phyloP scores from a whole-genome alignment of 2,797 vertebrate genomes.

The Phoebastria nigripes region DNA sequence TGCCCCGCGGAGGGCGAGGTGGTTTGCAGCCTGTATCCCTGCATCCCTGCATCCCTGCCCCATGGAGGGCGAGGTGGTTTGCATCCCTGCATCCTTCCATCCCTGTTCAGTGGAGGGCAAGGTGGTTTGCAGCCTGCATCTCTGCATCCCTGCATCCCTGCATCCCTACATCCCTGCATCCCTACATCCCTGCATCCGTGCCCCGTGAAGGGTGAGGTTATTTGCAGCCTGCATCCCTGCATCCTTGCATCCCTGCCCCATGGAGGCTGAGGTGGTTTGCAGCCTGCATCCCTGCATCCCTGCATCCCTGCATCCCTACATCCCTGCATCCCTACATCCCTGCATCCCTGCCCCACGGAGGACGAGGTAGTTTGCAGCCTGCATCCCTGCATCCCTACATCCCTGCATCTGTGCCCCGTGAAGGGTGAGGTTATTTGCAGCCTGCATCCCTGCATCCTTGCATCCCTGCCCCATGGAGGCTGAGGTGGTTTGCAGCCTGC shows the following conservation, averaged over 20 bases:
- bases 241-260: no score
- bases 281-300: no score
- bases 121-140: neutral
- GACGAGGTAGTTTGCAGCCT: neutral
- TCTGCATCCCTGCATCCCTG: no score
- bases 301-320: no score
- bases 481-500: neutral
- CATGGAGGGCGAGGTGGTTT: no score
- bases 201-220: neutral
- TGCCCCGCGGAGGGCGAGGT: neutral
- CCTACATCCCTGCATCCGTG: no score
- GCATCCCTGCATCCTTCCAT: no score
- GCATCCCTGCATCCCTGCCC: no score
- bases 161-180: no score
- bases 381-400: no score
- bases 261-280: no score
- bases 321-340: neutral
- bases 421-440: neutral
- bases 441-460: neutral
- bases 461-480: neutral
- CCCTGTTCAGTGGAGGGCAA: neutral
- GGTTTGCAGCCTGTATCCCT: neutral
- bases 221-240: neutral
- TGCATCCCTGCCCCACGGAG: neutral
- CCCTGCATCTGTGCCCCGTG: neutral